phyloP scores from a whole-genome alignment of 2,113 vertebrate genomes.

The Alethe castanea region DNA sequence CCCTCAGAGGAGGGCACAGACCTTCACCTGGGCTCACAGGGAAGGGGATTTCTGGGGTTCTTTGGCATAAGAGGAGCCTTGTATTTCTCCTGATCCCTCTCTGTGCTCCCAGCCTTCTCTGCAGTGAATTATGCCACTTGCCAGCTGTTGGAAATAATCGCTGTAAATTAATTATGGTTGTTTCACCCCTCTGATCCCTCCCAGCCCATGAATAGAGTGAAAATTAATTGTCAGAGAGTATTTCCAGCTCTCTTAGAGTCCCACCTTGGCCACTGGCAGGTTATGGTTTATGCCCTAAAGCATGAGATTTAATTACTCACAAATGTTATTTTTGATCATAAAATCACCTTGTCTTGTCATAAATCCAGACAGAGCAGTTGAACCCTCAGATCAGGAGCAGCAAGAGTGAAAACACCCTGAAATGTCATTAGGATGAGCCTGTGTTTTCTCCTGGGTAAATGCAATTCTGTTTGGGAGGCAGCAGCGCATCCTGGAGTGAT shows the following conservation, averaged over 20 bases:
- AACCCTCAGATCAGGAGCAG: neutral
- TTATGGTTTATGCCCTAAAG: slow-evolving; percentile 44
- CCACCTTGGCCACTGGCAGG: slow-evolving; percentile 31
- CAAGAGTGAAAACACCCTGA: neutral
- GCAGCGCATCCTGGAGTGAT: fast-evolving
- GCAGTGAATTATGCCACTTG: slow-evolving; percentile 28
- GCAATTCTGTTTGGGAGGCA: neutral
- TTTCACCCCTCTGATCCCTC: slow-evolving; percentile 56
- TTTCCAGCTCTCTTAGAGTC: slow-evolving; percentile 46
- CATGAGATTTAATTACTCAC: slow-evolving; percentile 46
- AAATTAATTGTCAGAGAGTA: slow-evolving; percentile 65
- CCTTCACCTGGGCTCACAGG: neutral
- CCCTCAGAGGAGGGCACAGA: neutral
- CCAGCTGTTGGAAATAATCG: slow-evolving; percentile 63
- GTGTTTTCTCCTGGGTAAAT: neutral
- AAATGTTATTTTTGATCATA: slow-evolving; percentile 55
- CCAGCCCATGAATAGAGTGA: slow-evolving; percentile 30
- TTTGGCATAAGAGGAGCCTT: neutral
- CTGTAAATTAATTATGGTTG: slow-evolving; percentile 65
- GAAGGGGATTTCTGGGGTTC: neutral
- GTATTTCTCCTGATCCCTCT: neutral
- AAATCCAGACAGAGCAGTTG: neutral
- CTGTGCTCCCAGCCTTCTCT: neutral
- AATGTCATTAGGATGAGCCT: neutral
- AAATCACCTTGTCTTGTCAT: slow-evolving; percentile 1